A percentile compares a stretch with the other conserved stretches of the same genome.
Conservation (phyloP, 1,140 invertebrate species). For the Drosophila lacteicornis region DNA sequence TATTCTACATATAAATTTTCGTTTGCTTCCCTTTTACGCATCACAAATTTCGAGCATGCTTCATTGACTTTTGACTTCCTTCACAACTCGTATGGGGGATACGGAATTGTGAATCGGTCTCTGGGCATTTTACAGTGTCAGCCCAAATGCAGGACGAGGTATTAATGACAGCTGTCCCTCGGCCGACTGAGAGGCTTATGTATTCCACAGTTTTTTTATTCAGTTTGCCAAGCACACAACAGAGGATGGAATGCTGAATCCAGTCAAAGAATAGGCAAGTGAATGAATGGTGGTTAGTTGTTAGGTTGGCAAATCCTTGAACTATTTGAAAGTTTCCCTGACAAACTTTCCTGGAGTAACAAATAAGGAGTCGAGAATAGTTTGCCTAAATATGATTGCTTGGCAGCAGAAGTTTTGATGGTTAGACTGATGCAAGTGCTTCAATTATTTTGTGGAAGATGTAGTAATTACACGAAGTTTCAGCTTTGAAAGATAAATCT, state of each 20-base stretch:
- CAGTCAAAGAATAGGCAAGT: constrained; percentile 4
- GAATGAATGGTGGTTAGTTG: constrained; percentile 5
- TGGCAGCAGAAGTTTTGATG: constrained; percentile 5
- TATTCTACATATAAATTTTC: constrained; percentile 57
- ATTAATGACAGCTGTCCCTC: constrained; percentile 64
- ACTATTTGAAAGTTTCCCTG: constrained; percentile 9
- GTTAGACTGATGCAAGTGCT: neutral
- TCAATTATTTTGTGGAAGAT: neutral
- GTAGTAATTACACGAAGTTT: neutral
- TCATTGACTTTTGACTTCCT: constrained; percentile 73
- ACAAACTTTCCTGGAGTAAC: constrained; percentile 13
- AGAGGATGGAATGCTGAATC: neutral
- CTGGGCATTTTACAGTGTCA: constrained; percentile 65
- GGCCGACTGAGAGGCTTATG: constrained; percentile 28
- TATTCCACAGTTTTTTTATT: neutral
- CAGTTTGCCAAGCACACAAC: constrained; percentile 16
- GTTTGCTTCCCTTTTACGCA: constrained; percentile 61
- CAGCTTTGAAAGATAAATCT: neutral
- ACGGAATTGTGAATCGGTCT: constrained; percentile 32
- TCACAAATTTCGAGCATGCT: constrained; percentile 72
- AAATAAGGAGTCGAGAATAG: constrained; percentile 2
- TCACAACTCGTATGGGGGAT: constrained; percentile 26
- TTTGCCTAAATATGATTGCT: constrained; percentile 18
- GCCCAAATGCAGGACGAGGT: constrained; percentile 68
- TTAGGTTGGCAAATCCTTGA: constrained; percentile 4